These are phyloP conservation scores for Thalpophila matura DNA, from an alignment of 2,888 invertebrate genomes.

Conservation along the genomic window DNA sequence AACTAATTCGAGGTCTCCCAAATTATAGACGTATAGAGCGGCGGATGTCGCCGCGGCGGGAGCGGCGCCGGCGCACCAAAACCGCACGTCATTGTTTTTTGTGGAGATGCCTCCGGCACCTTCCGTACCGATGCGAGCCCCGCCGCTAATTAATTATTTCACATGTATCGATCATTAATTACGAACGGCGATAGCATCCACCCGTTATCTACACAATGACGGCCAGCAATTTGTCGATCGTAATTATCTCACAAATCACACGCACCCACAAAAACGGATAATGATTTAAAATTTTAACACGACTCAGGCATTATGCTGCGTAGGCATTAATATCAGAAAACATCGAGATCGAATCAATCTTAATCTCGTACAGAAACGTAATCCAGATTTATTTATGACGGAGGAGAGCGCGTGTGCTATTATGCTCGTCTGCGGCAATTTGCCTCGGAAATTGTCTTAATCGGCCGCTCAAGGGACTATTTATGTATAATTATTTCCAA, in stretches of 20 bases:
- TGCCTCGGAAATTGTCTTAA: conserved; percentile 91
- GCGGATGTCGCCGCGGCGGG: conserved; percentile 86
- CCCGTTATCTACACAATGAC: conserved; percentile 88
- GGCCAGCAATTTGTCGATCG: conserved; percentile 88
- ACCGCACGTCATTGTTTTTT: conserved; percentile 91
- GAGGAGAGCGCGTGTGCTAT: conserved; percentile 89
- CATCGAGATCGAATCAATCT: conserved; percentile 90
- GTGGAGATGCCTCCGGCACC: conserved; percentile 83
- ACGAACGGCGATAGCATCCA: conserved; percentile 81
- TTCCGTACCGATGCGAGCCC: conserved; percentile 80
- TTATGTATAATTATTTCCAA: conserved; percentile 91
- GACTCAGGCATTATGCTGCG: conserved; percentile 81
- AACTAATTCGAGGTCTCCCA: conserved; percentile 89
- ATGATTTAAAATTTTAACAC: conserved; percentile 88
- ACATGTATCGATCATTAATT: conserved; percentile 91
- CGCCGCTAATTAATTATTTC: conserved; percentile 90
- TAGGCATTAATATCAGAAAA: conserved; percentile 88
- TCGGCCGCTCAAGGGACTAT: conserved; percentile 91
- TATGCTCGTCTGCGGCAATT: conserved; percentile 91
- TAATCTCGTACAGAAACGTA: conserved; percentile 90
- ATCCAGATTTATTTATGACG: conserved; percentile 91
- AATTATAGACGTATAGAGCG: conserved; percentile 87
- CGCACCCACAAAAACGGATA: conserved; percentile 83
- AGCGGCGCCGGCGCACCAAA: conserved; percentile 86
- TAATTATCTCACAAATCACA: conserved; percentile 88